Evolutionary conservation across 1,140 invertebrate genomes (phyloP).

Genomic region (Drosophila subobscura): DNA sequence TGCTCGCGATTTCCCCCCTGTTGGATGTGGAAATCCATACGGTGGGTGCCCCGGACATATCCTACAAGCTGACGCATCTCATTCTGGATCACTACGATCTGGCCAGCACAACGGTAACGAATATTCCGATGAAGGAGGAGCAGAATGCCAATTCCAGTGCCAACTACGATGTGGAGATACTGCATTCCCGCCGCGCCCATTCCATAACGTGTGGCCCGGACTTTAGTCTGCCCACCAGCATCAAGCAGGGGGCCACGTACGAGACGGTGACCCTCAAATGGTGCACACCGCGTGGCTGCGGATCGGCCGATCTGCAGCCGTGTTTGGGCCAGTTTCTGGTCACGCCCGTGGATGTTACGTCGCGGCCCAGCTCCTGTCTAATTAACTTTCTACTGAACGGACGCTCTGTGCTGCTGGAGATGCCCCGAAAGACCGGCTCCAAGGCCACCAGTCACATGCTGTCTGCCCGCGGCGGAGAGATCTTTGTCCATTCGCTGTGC

Average conservation of each 20-base stretch:
- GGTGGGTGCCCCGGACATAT: conserved; percentile 87
- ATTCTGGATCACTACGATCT: conserved; percentile 94
- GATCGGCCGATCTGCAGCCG: conserved; percentile 90
- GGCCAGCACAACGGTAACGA: conserved; percentile 97
- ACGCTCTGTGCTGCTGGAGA: conserved; percentile 96
- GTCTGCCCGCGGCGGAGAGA: conserved; percentile 96
- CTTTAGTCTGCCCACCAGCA: conserved; percentile 85
- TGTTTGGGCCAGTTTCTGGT: conserved; percentile 94
- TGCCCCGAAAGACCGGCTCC: conserved; percentile 93
- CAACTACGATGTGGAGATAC: conserved; percentile 98
- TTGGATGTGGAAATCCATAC: conserved; percentile 89
- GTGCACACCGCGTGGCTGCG: conserved; percentile 95
- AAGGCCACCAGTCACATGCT: conserved; percentile 96
- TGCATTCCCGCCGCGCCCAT: conserved; percentile 94
- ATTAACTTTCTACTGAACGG: conserved; percentile 98
- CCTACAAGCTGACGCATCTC: conserved; percentile 89
- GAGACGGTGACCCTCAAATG: conserved; percentile 95
- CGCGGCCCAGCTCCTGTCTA: conserved; percentile 96
- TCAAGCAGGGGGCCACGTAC: conserved; percentile 85
- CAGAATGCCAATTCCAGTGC: conserved; percentile 98
- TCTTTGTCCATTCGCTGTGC: conserved; percentile 96
- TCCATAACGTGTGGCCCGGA: conserved; percentile 88
- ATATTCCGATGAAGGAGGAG: conserved; percentile 99
- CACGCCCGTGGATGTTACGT: conserved; percentile 97
- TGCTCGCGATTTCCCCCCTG: conserved; percentile 87